Evolutionary conservation across 2,888 invertebrate genomes (phyloP).

Genomic region (Oasisia sp.): DNA sequence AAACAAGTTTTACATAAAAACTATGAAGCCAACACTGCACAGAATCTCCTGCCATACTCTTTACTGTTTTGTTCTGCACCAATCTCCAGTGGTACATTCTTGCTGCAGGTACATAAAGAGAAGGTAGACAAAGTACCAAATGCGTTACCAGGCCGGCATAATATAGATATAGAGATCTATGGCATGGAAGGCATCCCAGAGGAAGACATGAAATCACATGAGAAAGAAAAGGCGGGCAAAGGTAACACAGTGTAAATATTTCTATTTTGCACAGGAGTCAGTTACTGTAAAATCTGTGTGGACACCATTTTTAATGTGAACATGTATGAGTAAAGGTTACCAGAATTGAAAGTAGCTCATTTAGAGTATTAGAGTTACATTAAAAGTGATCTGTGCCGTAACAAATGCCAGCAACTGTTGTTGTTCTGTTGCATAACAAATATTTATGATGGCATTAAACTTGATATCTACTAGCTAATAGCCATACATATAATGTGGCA

Average conservation of each 20-base stretch:
- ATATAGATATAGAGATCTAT: slow-evolving; percentile 99
- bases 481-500: too few relatives aligned
- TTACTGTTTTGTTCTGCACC: neutral
- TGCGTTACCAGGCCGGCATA: slow-evolving; percentile 95
- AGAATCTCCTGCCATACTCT: neutral
- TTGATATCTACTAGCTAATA: too few relatives aligned
- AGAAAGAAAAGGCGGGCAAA: slow-evolving; percentile 76
- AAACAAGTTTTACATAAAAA: too few relatives aligned
- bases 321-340: neutral
- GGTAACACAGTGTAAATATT: neutral
- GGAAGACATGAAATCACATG: slow-evolving; percentile 93
- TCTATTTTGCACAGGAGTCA: neutral
- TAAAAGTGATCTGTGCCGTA: neutral
- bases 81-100: slow-evolving; percentile 28
- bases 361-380: neutral
- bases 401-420: too few relatives aligned
- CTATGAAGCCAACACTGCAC: neutral
- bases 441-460: too few relatives aligned
- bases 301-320: neutral
- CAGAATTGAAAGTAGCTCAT: slow-evolving; percentile 13
- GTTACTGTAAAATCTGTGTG: neutral
- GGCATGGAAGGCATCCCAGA: slow-evolving; percentile 99
- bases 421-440: too few relatives aligned
- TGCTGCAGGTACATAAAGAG: slow-evolving; percentile 92
- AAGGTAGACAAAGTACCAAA: slow-evolving; percentile 99